Evolutionary conservation across 2,113 vertebrate species (phyloP), one percentile per base, ranked within the genome.

Genomic region (Tapirus terrestris): DNA sequence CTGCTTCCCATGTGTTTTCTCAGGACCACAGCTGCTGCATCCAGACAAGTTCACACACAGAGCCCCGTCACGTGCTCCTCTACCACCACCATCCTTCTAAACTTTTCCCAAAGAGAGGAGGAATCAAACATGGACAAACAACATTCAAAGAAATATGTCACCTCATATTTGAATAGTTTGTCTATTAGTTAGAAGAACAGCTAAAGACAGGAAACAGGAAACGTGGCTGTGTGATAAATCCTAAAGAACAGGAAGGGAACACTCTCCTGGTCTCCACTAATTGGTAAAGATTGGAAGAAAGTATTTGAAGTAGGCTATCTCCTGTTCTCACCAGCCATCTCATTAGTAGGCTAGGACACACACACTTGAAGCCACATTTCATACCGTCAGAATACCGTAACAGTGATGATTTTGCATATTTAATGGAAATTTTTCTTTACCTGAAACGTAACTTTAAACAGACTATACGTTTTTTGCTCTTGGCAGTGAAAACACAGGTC

Each of bases 401-500:
- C 72, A 97, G 93, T 17, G 25, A 88, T 39, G 48, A 95, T 58
- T 95, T 48, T 43, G 43, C 67, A 48, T 77, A 93, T 70, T 1
- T 43, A 84, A 89, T 33, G 94, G 68, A 94, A 90, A 39, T 17
- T 39, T 95, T 65, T 94, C n/a, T 73, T 92, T 90, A 95, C 80
- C 60, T 16, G 63, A 96, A 96, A 43, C 2, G 2, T 18, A 79
- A 43, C 5, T 88, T 43, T 29, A 97, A 86, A 82, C 31, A n/a
- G 0, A 36, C 65, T 95, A 36, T 1, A n/a, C 65, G 95, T 89
- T 94, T 94, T 27, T 65, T 88, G 67, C 18, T 95, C 72, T 75
- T 97, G 82, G 43, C 94, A 89, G 48, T 11, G 72, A 63, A 80
- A 97, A 89, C 58, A 87, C 23, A 82, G 68, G 96, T 70, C 53